phyloP scores from a whole-genome alignment of 2,888 invertebrate species.

The Stictocephala bisonia region DNA sequence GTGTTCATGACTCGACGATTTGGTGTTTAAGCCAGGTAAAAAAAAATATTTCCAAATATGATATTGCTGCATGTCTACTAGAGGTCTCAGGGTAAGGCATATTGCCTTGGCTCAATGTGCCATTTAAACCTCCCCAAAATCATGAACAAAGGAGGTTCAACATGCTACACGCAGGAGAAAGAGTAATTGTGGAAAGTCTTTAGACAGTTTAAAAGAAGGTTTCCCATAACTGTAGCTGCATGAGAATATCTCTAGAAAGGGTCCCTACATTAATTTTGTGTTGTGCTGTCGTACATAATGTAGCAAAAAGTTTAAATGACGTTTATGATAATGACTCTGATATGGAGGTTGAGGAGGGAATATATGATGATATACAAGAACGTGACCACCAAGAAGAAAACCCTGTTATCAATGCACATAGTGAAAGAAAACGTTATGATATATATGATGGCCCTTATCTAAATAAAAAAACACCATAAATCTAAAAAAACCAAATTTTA shows the following conservation, averaged over 20 bases:
- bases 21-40: too few relatives aligned
- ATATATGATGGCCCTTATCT: neutral
- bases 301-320: constrained; percentile 34
- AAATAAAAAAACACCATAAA: neutral
- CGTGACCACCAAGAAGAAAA: neutral
- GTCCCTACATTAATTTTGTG: constrained; percentile 17
- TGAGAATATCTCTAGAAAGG: constrained; percentile 10
- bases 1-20: too few relatives aligned
- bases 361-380: neutral
- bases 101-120: too few relatives aligned
- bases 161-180: constrained; percentile 23
- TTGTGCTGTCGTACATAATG: constrained; percentile 37
- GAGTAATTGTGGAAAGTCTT: constrained; percentile 40
- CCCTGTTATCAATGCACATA: neutral
- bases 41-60: too few relatives aligned
- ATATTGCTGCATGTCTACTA: too few relatives aligned
- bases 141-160: too few relatives aligned
- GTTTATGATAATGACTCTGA: neutral
- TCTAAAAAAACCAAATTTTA: neutral
- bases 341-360: neutral
- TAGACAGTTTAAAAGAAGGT: constrained; percentile 36
- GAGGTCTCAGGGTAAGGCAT: too few relatives aligned
- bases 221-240: constrained; percentile 28
- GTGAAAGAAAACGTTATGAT: neutral
- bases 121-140: too few relatives aligned